Evolutionary conservation across 2,113 vertebrate genomes (phyloP).

Genomic region (Leucopsar rothschildi): DNA sequence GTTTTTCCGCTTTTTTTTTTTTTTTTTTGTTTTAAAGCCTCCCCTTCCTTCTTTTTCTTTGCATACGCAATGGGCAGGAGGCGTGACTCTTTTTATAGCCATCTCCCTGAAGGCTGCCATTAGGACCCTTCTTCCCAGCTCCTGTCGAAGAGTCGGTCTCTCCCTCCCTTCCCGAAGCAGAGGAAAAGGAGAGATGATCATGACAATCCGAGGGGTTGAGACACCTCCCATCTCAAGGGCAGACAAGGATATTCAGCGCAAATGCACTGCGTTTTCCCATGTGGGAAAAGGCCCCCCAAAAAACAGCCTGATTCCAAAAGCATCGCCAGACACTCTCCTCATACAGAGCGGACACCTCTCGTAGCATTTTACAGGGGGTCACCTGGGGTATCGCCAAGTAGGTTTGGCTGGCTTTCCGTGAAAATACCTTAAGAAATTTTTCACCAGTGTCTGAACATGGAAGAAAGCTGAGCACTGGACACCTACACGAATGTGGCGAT

Average conservation of each 20-base stretch:
- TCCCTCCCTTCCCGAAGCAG: neutral
- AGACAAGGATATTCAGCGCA: neutral
- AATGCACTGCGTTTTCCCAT: neutral
- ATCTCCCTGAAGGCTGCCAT: neutral
- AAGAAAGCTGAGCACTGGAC: neutral
- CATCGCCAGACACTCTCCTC: neutral
- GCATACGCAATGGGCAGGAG: neutral
- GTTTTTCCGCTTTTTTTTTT: conserved; percentile 12
- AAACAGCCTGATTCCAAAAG: neutral
- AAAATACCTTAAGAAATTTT: neutral
- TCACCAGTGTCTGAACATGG: neutral
- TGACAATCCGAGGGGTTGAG: neutral
- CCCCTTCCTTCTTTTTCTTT: neutral
- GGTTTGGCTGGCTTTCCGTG: neutral
- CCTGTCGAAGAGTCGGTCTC: neutral
- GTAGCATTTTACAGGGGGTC: neutral
- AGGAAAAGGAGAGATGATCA: neutral
- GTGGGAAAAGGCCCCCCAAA: rapidly evolving
- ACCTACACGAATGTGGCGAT: neutral
- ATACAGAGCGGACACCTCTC: neutral
- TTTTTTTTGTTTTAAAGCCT: neutral
- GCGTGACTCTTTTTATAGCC: conserved; percentile 29
- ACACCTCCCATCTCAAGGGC: neutral
- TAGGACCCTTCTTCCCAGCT: neutral
- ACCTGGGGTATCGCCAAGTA: neutral